Evolutionary conservation across 1,140 invertebrate genomes (phyloP).

Genomic region (Cheumatopsyche charites): DNA sequence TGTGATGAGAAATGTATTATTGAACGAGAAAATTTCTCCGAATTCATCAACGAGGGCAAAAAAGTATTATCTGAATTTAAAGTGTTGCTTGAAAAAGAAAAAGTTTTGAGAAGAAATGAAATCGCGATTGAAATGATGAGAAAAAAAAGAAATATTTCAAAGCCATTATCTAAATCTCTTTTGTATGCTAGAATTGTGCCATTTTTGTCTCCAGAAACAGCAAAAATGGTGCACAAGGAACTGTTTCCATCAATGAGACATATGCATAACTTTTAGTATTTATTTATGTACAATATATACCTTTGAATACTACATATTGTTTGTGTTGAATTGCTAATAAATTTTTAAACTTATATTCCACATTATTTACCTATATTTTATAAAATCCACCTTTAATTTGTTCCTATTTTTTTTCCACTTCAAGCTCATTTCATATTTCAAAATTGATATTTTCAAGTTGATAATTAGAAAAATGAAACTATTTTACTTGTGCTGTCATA

Average conservation of each 20-base stretch:
- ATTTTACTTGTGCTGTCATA: too few relatives aligned
- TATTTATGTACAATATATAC: neutral
- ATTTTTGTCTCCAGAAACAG: slow-evolving; percentile 41
- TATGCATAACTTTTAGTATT: slow-evolving; percentile 17
- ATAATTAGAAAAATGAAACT: too few relatives aligned
- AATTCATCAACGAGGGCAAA: slow-evolving; percentile 11
- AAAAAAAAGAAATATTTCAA: slow-evolving; percentile 7
- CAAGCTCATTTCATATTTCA: too few relatives aligned
- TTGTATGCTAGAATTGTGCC: slow-evolving; percentile 45
- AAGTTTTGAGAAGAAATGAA: slow-evolving; percentile 3
- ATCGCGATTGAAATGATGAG: slow-evolving; percentile 3
- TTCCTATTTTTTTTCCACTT: too few relatives aligned
- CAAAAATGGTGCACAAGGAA: slow-evolving; percentile 41
- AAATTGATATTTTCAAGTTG: too few relatives aligned
- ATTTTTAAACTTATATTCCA: too few relatives aligned
- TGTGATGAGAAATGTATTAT: too few relatives aligned
- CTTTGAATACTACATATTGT: too few relatives aligned
- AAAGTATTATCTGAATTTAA: slow-evolving; percentile 44
- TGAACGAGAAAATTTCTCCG: too few relatives aligned
- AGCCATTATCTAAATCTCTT: slow-evolving; percentile 39
- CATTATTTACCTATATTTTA: too few relatives aligned
- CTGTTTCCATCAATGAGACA: slow-evolving; percentile 43
- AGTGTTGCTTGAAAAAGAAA: slow-evolving; percentile 29
- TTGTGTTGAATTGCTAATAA: too few relatives aligned
- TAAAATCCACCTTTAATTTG: too few relatives aligned